These are phyloP conservation scores for Drosophila novamexicana DNA, from an alignment of 1,140 invertebrate genomes.

Conservation along the genomic window DNA sequence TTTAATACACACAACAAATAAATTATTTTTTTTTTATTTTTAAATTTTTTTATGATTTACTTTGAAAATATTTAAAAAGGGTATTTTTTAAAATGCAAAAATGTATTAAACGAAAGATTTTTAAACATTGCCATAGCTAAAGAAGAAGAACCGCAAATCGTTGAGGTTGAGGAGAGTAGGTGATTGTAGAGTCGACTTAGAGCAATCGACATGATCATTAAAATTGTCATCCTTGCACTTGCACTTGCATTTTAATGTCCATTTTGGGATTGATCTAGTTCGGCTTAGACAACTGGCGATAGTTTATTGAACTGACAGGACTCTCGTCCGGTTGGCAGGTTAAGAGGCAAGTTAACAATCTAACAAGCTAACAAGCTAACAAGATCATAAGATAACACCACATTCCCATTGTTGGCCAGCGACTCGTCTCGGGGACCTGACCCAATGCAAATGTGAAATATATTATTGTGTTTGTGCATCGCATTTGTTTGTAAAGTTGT, in stretches of 20 bases:
- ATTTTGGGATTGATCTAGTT: slow-evolving; percentile 22
- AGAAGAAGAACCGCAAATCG: too few species aligned
- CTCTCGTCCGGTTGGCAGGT: slow-evolving; percentile 10
- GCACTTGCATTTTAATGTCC: slow-evolving; percentile 39
- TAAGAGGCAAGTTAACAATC: slow-evolving; percentile 15
- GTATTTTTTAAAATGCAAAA: too few species aligned
- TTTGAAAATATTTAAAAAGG: too few species aligned
- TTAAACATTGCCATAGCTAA: too few species aligned
- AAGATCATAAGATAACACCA: slow-evolving; percentile 21
- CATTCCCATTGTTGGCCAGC: slow-evolving; percentile 12
- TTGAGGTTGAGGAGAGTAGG: background rate
- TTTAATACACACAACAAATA: too few species aligned
- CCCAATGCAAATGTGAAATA: slow-evolving; percentile 54
- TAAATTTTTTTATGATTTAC: too few species aligned
- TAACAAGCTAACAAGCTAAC: slow-evolving; percentile 24
- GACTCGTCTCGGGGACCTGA: background rate
- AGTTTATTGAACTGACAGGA: slow-evolving; percentile 50
- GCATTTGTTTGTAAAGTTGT: slow-evolving; percentile 66
- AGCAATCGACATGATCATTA: background rate
- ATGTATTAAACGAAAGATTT: too few species aligned
- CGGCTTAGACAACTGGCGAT: slow-evolving; percentile 3
- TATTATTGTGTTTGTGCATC: slow-evolving; percentile 50
- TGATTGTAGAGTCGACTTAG: slow-evolving; percentile 5
- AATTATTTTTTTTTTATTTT: too few species aligned
- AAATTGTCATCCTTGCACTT: slow-evolving; percentile 42